Base-by-base conservation (phyloP, 2,888 invertebrate genomes). In the Amphimallon solstitiale region DNA sequence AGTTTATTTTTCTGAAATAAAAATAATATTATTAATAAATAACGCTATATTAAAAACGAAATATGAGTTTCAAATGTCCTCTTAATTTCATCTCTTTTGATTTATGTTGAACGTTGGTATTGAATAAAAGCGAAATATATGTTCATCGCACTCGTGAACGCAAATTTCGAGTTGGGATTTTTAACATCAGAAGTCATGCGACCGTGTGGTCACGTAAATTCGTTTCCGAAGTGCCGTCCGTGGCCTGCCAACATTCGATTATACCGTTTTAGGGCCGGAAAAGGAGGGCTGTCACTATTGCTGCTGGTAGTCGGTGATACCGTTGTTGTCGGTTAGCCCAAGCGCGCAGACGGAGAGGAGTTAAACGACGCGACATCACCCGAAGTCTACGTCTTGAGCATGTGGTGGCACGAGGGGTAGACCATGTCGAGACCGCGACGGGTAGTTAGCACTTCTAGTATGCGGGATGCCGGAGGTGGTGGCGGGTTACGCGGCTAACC, bases 401-500 rank as follows among this genome's bases (percentile, higher is more conserved):
- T 52, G 52, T 56, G 61, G 64, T 46, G 54, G 46, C 54, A 54
- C 38, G 54, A 59, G 43, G 56, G 64, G 63, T 62, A 62, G 62
- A 62, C 64, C 52, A 54, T 54, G 63, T 45, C 67, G 69, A 64
- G 62, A 66, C 45, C 64, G 63, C 65, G 68, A 43, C 29, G 70
- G 72, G 67, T 71, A 71, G 71, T 71, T 71, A 71, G 70, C 71
- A 71, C 71, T 71, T 59, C 56, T 59, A 68, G 70, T 67, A 73
- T 76, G 75, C 72, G 76, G 75, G 74, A 75, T 74, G 77, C 76
- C 77, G 77, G 76, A 74, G 75, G 75, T 75, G 75, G 75, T 75
- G 77, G 76, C 61, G 73, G 72, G 73, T 70, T 71, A 70, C 67
- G 73, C 71, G 73, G 74, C 72, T 72, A 73, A 70, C 72, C 75